Evolutionary conservation across 2,888 invertebrate species (phyloP).

Genomic region (Phasia obesa): DNA sequence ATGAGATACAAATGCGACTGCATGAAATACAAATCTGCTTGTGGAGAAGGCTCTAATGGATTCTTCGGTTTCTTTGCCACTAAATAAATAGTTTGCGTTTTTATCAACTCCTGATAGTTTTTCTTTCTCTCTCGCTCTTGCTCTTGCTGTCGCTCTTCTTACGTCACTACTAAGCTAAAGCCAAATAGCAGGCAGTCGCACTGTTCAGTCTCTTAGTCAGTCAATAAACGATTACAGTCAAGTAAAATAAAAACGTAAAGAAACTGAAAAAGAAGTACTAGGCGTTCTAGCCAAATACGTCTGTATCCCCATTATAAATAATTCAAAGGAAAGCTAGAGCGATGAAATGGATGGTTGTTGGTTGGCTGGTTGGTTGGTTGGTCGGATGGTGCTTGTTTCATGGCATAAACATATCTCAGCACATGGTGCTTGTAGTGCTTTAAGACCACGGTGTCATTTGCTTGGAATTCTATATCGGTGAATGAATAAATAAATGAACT

Average conservation of each 20-base stretch:
- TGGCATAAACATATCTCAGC: background rate
- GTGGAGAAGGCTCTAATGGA: slow-evolving; percentile 61
- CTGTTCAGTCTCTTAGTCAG: slow-evolving; percentile 44
- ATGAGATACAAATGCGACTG: slow-evolving; percentile 31
- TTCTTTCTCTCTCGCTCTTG: background rate
- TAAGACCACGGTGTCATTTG: slow-evolving; percentile 53
- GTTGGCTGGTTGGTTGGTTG: too few species aligned
- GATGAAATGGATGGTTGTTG: slow-evolving; percentile 30
- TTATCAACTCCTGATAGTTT: slow-evolving; percentile 56
- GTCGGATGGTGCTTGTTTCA: too few species aligned
- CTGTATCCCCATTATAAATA: background rate
- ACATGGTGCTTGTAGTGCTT: slow-evolving; percentile 39
- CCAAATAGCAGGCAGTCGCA: slow-evolving; percentile 17
- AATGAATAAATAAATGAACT: slow-evolving; percentile 28
- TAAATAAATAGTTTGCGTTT: slow-evolving; percentile 28
- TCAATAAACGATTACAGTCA: slow-evolving; percentile 31
- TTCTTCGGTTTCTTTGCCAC: slow-evolving; percentile 42
- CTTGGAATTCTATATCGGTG: slow-evolving; percentile 51
- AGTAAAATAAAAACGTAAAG: slow-evolving; percentile 40
- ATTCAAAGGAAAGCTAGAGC: slow-evolving; percentile 33
- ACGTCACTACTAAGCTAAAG: slow-evolving; percentile 21
- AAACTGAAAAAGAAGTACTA: slow-evolving; percentile 14
- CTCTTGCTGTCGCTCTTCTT: background rate
- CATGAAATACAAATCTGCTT: background rate
- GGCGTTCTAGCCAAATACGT: background rate